Base-by-base conservation (phyloP, 37 sponge, comb jelly and placozoan species). In the Cladorhizidae sp. region DNA sequence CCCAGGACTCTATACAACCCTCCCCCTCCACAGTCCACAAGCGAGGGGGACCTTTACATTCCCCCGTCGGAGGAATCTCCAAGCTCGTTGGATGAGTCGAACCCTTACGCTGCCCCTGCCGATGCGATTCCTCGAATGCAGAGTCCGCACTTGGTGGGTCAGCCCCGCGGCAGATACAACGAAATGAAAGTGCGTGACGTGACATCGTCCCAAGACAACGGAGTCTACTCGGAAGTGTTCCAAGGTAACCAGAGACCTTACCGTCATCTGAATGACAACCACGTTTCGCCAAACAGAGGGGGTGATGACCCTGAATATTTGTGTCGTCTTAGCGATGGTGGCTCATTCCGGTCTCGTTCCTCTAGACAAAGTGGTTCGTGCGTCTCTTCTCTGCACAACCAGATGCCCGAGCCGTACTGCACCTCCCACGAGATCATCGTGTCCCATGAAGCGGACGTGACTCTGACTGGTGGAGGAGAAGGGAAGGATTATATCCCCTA, bases 21-120 rank as follows among this genome's bases (percentile, higher is more conserved):
- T 22, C 40, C 70, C 15, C 70, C 29, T 7, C 29, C 15, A 20
- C 70, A 68, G 17, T 39, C 70, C 35, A 35, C 40, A 11, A 68
- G 40, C 35, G 39, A 39, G 14, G 69, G 39, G 5, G 69, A 68
- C 3, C 54, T 15, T 18, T 6, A 23, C 8, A 36, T 36, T 20
- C 70, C 35, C 29, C n/a, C n/a, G n/a, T n/a, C n/a, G n/a, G 70
- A 68, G 8, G 78, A 29, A 7, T 64, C 20, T 28, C 54, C 54
- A 18, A 11, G 15, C 54, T 6, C 5, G 67, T 40, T 25, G 15
- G 40, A 23, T n/a, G 43, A 37, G 43, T n/a, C 22, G 3, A 54
- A 80, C 57, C 26, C 57, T 1, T 83, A 83, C 68, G 36, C 76
- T 11, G 29, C 23, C 23, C 81, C 81, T n/a, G 72, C 57, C 28